Conservation (phyloP, 2,113 vertebrate species). For the Casuarius casuarius region DNA sequence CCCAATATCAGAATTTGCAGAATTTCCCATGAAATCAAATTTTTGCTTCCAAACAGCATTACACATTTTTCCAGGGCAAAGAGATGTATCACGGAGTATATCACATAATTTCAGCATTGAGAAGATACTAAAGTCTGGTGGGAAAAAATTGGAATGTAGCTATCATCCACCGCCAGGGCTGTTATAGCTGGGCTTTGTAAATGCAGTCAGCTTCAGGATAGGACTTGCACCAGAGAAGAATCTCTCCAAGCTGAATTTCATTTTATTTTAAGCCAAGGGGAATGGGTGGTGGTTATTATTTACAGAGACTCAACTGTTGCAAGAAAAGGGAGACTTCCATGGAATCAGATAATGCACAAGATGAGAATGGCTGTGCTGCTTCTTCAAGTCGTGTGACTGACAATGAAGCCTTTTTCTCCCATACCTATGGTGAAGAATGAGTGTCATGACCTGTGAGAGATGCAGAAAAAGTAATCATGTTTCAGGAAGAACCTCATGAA, state of each 20-base stretch:
- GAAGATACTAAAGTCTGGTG: not conserved
- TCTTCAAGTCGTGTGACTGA: not conserved
- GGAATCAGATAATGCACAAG: not conserved
- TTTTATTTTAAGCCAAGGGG: not conserved
- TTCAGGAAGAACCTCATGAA: not conserved
- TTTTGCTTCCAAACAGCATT: not conserved
- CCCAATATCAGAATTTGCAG: not conserved
- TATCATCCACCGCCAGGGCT: not conserved
- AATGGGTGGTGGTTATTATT: not conserved
- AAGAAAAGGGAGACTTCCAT: not conserved
- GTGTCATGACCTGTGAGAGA: not conserved
- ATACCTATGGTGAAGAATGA: not conserved
- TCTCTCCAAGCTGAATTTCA: not conserved
- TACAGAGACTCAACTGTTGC: rapidly evolving
- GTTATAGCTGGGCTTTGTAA: not conserved
- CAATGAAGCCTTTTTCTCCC: not conserved
- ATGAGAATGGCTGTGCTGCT: not conserved
- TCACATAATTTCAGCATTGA: not conserved
- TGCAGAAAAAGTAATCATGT: not conserved
- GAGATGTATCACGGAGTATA: not conserved
- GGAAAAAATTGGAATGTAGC: not conserved
- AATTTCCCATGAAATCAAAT: rapidly evolving
- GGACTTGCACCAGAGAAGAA: not conserved
- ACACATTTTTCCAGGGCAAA: not conserved
- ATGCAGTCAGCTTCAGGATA: not conserved